These are phyloP conservation scores for Deroptyus accipitrinus DNA, from an alignment of 2,113 vertebrate species.

Conservation along the genomic window DNA sequence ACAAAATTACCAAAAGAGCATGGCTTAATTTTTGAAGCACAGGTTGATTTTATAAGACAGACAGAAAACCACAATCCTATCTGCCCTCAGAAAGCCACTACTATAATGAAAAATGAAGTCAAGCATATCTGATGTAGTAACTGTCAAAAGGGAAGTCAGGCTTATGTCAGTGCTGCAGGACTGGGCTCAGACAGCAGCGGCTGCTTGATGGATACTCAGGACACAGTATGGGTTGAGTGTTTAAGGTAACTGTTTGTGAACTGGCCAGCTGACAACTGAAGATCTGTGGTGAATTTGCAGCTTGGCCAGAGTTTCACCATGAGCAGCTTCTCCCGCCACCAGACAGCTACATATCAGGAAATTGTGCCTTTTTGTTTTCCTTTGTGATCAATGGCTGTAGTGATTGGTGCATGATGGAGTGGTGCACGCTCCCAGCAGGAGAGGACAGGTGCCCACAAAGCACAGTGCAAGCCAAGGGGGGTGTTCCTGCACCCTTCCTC, in stretches of 20 bases:
- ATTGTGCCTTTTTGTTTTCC: not conserved
- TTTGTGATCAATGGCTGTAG: not conserved
- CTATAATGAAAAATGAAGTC: not conserved
- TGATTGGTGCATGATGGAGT: not conserved
- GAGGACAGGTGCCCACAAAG: not conserved
- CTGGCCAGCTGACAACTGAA: not conserved
- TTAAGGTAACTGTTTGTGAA: conserved; percentile 25
- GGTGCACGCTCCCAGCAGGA: not conserved
- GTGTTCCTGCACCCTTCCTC: not conserved
- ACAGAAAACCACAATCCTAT: not conserved
- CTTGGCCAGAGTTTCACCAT: not conserved
- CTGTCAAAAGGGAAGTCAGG: not conserved
- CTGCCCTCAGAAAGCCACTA: not conserved
- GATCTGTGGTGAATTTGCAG: not conserved
- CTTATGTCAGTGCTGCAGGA: not conserved
- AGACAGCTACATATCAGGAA: not conserved
- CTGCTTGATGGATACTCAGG: not conserved
- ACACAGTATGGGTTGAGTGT: not conserved
- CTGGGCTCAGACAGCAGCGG: not conserved
- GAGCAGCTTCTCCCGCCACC: not conserved
- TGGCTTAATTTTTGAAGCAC: not conserved
- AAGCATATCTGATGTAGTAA: not conserved
- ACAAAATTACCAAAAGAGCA: not conserved
- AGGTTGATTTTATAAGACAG: not conserved
- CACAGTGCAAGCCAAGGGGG: not conserved